These are phyloP conservation scores for Malurus leucopterus DNA, from an alignment of 2,797 vertebrate species.

Conservation along the genomic window DNA sequence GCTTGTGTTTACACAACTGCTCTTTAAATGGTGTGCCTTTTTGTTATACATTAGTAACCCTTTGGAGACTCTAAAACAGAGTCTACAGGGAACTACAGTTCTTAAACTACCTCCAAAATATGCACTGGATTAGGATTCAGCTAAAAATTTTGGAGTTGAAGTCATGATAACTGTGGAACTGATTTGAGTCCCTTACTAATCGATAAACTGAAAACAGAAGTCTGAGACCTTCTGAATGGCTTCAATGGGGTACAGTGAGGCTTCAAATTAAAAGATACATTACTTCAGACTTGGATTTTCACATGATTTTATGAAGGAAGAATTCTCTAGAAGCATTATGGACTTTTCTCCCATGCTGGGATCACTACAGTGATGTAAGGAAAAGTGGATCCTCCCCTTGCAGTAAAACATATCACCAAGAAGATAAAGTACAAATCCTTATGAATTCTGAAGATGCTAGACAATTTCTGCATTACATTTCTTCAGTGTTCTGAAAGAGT, in stretches of 20 bases:
- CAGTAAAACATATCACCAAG: not conserved
- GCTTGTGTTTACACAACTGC: not conserved
- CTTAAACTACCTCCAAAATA: not conserved
- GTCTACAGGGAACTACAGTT: not conserved
- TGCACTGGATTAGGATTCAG: not conserved
- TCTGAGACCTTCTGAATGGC: not conserved
- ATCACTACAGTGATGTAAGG: not conserved
- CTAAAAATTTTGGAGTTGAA: slow-evolving; percentile 21
- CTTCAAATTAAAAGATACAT: not conserved
- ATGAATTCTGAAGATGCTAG: not conserved
- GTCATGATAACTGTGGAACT: not conserved
- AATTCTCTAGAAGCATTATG: not conserved
- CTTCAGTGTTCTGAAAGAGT: not conserved
- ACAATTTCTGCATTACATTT: not conserved
- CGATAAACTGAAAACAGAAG: not conserved
- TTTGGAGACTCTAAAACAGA: slow-evolving; percentile 5
- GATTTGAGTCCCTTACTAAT: not conserved
- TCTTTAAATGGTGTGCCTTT: not conserved
- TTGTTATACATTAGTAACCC: not conserved
- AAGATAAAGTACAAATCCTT: not conserved
- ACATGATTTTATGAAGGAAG: not conserved
- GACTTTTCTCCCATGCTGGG: not conserved
- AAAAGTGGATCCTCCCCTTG: not conserved
- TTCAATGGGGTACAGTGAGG: not conserved
- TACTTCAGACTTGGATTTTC: not conserved